A percentile compares a stretch with the other conserved stretches of the same genome.
Evolutionary conservation across 2,888 invertebrate species (phyloP).

Genomic region (Leucoma salicis): DNA sequence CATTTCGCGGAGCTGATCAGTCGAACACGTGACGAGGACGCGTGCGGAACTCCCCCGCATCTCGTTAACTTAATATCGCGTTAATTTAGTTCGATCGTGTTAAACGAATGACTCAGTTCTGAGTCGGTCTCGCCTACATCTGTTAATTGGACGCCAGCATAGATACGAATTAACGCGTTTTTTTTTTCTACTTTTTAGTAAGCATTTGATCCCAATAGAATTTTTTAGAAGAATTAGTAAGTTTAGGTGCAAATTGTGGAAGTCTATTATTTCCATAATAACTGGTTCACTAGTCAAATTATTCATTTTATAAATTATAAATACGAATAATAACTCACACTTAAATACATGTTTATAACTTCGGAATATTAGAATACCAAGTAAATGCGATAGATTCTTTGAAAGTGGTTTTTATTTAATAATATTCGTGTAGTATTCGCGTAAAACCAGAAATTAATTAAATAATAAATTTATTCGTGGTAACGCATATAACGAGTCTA

Average conservation of each 20-base stretch:
- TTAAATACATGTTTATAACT: no score
- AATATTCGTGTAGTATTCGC: no score
- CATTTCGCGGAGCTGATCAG: constrained; percentile 51
- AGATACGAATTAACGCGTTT: constrained; percentile 60
- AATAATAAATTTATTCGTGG: no score
- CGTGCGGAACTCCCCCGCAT: constrained; percentile 37
- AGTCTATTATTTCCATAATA: constrained; percentile 4
- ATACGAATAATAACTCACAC: no score
- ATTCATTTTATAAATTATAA: no score
- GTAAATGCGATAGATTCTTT: no score
- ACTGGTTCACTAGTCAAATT: no score
- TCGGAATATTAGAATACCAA: no score
- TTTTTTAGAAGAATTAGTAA: constrained; percentile 38
- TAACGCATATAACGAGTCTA: no score
- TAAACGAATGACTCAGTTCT: constrained; percentile 62
- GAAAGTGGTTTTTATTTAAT: no score
- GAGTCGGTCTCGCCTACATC: constrained; percentile 50
- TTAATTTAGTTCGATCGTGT: constrained; percentile 60
- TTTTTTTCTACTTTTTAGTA: constrained; percentile 44
- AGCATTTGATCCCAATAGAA: constrained; percentile 35
- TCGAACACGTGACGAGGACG: constrained; percentile 50
- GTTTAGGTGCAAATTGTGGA: constrained; percentile 10
- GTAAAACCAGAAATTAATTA: no score
- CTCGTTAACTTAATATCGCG: constrained; percentile 51
- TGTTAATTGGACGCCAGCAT: constrained; percentile 68